phyloP scores from a whole-genome alignment of 2,888 invertebrate genomes.

The Tetanocera ferruginea region DNA sequence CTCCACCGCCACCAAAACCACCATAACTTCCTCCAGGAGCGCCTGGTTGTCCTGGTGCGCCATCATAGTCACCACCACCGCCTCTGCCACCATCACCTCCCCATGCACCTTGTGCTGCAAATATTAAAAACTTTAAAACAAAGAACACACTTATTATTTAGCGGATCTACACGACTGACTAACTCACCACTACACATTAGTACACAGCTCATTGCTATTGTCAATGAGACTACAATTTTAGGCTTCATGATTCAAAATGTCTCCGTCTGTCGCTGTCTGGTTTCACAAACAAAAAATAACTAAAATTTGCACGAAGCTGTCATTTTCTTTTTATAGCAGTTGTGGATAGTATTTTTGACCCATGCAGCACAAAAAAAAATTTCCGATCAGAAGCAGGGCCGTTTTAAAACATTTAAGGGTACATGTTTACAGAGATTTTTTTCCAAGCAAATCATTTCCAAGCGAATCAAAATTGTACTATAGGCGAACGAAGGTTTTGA shows the following conservation, averaged over 20 bases:
- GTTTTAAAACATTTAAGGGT: too few species aligned
- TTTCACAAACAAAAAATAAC: neutral
- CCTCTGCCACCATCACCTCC: slow-evolving; percentile 5
- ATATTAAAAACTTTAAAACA: neutral
- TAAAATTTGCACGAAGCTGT: neutral
- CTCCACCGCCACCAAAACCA: neutral
- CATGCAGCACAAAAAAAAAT: neutral
- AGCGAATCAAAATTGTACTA: too few species aligned
- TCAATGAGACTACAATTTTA: neutral
- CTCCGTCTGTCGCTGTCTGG: too few species aligned
- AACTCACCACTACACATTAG: slow-evolving; percentile 13
- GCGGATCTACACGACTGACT: neutral
- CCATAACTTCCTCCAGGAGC: too few species aligned
- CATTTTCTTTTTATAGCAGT: neutral
- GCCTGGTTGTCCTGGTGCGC: too few species aligned
- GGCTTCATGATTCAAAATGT: neutral
- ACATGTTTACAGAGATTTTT: too few species aligned
- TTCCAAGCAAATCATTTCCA: too few species aligned
- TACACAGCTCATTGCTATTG: neutral
- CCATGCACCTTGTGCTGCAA: slow-evolving; percentile 13
- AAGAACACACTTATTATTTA: neutral
- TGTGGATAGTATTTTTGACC: neutral
- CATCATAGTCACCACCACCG: neutral
- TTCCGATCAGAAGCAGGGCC: too few species aligned
- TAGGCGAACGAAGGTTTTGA: too few species aligned